These are phyloP conservation scores for Rhinichthys klamathensis DNA, from an alignment of 2,113 vertebrate species.

Conservation along the genomic window DNA sequence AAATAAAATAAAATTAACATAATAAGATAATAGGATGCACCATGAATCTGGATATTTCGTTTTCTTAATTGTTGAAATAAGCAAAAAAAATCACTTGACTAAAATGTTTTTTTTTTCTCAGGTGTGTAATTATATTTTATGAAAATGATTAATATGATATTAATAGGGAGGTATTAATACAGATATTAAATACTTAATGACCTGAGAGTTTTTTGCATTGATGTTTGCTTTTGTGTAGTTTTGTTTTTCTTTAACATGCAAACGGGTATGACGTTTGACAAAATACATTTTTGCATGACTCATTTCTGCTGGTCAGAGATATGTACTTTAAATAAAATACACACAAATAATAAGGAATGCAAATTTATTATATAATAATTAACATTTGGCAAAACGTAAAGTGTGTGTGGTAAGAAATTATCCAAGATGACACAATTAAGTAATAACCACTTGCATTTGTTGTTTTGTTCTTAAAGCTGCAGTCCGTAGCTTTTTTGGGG, in stretches of 20 bases:
- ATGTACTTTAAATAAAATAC: not conserved
- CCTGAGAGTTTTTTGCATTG: slow-evolving; percentile 37
- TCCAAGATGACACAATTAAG: not conserved
- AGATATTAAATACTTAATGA: slow-evolving; percentile 4
- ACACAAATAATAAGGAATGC: slow-evolving; percentile 31
- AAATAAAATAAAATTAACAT: not conserved
- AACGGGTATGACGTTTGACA: not conserved
- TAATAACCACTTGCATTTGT: not conserved
- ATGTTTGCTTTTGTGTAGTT: not conserved
- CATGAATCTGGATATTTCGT: not conserved
- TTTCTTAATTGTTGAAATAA: not conserved
- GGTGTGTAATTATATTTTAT: slow-evolving; percentile 1
- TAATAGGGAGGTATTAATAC: not conserved
- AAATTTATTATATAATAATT: not conserved
- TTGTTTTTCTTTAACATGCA: not conserved
- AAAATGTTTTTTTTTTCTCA: not conserved
- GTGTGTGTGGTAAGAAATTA: not conserved
- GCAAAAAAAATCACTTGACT: not conserved
- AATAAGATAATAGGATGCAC: not conserved
- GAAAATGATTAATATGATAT: not conserved
- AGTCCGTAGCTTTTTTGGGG: no score
- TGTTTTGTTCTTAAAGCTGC: slow-evolving; percentile 5
- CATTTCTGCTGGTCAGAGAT: not conserved
- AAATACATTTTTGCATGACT: not conserved
- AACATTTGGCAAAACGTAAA: slow-evolving; percentile 25